These are phyloP conservation scores for Panonychus citri DNA, from an alignment of 1,140 invertebrate genomes.

Conservation along the genomic window DNA sequence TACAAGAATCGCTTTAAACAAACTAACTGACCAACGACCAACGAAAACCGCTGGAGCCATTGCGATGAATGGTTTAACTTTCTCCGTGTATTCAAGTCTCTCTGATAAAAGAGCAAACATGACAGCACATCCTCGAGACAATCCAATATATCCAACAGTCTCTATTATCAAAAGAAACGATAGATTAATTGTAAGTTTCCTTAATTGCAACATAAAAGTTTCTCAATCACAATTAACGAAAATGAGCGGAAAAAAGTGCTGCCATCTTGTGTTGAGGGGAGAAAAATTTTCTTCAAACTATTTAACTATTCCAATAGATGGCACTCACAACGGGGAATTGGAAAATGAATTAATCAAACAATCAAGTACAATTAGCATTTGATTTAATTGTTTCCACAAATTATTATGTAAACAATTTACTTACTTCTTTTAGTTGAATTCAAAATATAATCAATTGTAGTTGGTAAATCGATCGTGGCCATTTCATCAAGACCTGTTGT, in stretches of 20 bases:
- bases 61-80: constrained; percentile 29
- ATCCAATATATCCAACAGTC: constrained; percentile 29
- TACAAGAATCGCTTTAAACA: not conserved
- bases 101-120: constrained; percentile 36
- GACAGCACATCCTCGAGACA: constrained; percentile 37
- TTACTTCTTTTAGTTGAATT: constrained; percentile 29
- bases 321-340: no score
- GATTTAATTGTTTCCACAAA: no score
- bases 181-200: no score
- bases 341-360: no score
- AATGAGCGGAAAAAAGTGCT: no score
- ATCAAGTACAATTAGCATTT: no score
- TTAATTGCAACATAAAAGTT: not conserved
- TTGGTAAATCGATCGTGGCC: constrained; percentile 25
- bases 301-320: no score
- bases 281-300: no score
- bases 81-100: constrained; percentile 37
- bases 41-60: constrained; percentile 40
- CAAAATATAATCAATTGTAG: constrained; percentile 25
- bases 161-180: not conserved
- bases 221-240: no score
- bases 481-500: constrained; percentile 12
- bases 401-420: not conserved
- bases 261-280: no score
- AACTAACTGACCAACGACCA: not conserved